phyloP scores from a whole-genome alignment of 2,797 vertebrate genomes.

The Myripristis murdjan region DNA sequence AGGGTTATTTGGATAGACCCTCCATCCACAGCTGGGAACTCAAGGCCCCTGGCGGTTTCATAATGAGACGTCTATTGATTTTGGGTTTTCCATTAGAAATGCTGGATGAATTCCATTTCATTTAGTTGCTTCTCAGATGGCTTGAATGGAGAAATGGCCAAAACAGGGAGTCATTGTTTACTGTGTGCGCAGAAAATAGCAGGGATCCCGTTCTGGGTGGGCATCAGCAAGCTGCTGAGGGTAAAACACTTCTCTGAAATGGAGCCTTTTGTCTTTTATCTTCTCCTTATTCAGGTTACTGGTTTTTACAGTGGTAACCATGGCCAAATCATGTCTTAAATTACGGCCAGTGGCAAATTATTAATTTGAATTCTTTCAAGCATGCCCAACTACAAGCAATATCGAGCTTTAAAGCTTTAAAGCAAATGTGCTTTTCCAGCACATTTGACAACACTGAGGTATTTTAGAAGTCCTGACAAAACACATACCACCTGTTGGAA shows the following conservation, averaged over 20 bases:
- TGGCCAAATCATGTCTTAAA: conserved; percentile 2
- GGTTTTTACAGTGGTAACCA: not conserved
- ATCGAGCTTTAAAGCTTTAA: not conserved
- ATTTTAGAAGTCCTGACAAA: too few species aligned
- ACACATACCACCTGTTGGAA: too few species aligned
- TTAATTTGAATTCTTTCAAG: not conserved
- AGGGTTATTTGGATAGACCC: conserved; percentile 70
- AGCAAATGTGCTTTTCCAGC: too few species aligned
- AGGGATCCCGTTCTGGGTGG: conserved; percentile 16
- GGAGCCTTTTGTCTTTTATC: conserved; percentile 7
- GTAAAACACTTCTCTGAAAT: conserved; percentile 28
- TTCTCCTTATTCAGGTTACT: conserved; percentile 21
- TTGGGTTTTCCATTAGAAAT: conserved; percentile 76
- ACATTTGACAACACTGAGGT: not conserved
- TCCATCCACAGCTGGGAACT: conserved; percentile 73
- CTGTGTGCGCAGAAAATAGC: conserved; percentile 43
- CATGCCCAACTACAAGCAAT: not conserved
- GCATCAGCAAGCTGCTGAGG: conserved; percentile 7
- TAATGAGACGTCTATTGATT: conserved; percentile 80
- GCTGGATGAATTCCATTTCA: conserved; percentile 76
- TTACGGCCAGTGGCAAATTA: not conserved
- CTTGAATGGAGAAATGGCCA: conserved; percentile 49
- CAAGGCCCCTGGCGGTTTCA: conserved; percentile 57
- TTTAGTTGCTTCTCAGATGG: conserved; percentile 65
- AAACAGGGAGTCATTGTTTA: conserved; percentile 59